Conservation (phyloP, 1,140 invertebrate genomes). For the Adelges cooleyi region DNA sequence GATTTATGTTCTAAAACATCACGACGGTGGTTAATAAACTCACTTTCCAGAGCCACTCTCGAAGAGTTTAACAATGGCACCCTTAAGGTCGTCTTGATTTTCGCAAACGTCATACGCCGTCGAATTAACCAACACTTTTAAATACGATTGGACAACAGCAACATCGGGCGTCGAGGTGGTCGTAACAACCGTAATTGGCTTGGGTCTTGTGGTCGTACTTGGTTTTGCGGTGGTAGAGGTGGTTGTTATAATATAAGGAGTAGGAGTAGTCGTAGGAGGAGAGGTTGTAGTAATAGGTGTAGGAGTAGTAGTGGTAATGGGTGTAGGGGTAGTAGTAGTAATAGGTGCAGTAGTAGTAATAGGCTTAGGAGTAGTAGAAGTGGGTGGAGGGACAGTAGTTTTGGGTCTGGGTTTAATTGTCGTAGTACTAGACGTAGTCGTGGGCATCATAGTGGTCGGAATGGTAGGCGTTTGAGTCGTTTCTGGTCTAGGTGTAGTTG, state of each 20-base stretch:
- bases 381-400: neutral
- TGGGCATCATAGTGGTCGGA: neutral
- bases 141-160: neutral
- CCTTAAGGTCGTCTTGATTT: neutral
- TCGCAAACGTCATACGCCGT: neutral
- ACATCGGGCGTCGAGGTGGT: neutral
- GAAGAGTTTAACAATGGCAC: constrained; percentile 18
- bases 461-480: neutral
- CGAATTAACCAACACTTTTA: neutral
- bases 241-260: too few relatives aligned
- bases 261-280: neutral
- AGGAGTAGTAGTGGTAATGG: neutral
- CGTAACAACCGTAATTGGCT: neutral
- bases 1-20: neutral
- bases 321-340: neutral
- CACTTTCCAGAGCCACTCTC: constrained; percentile 10
- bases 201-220: neutral
- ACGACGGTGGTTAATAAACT: too few relatives aligned
- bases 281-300: neutral
- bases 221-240: neutral
- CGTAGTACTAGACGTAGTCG: neutral
- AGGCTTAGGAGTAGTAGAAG: neutral
- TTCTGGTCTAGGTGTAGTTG: neutral
- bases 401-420: neutral
- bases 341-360: neutral